Evolutionary conservation across 2,888 invertebrate species (phyloP).

Genomic region (Melieria picta): DNA sequence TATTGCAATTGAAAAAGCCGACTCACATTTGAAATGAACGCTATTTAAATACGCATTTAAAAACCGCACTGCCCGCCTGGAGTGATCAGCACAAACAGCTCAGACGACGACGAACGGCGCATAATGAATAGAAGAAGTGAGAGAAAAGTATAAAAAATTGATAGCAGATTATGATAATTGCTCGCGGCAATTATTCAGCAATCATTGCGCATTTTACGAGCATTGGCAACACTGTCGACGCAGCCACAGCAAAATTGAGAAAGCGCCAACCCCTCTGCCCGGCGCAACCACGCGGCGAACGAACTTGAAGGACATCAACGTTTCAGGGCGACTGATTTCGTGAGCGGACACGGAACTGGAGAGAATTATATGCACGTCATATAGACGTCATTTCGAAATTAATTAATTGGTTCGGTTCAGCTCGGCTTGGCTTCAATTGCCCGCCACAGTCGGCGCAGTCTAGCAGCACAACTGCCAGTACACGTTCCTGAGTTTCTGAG

Average conservation of each 20-base stretch:
- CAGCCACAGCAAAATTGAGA: conserved; percentile 7
- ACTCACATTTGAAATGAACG: too few species aligned
- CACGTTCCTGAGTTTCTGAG: too few species aligned
- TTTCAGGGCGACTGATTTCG: conserved; percentile 38
- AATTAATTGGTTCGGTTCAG: conserved; percentile 43
- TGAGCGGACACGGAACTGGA: not conserved
- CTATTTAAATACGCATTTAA: too few species aligned
- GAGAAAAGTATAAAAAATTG: not conserved
- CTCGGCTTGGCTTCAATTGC: too few species aligned
- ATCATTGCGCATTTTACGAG: conserved; percentile 29
- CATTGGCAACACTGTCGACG: not conserved
- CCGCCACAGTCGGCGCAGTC: too few species aligned
- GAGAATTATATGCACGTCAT: conserved; percentile 27
- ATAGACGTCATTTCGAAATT: conserved; percentile 30
- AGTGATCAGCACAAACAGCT: too few species aligned
- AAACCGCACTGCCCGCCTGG: too few species aligned
- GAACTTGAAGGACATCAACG: conserved; percentile 13
- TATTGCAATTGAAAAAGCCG: too few species aligned
- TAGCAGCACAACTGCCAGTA: too few species aligned
- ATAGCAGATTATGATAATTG: conserved; percentile 43
- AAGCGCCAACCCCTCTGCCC: conserved; percentile 1
- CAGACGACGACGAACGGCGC: too few species aligned
- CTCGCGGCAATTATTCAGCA: conserved; percentile 37
- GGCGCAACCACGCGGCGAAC: not conserved
- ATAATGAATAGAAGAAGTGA: not conserved